A percentile compares a stretch with the other conserved stretches of the same genome.
phyloP scores from a whole-genome alignment of 1,140 invertebrate genomes.

The Trichonephila clavata region DNA sequence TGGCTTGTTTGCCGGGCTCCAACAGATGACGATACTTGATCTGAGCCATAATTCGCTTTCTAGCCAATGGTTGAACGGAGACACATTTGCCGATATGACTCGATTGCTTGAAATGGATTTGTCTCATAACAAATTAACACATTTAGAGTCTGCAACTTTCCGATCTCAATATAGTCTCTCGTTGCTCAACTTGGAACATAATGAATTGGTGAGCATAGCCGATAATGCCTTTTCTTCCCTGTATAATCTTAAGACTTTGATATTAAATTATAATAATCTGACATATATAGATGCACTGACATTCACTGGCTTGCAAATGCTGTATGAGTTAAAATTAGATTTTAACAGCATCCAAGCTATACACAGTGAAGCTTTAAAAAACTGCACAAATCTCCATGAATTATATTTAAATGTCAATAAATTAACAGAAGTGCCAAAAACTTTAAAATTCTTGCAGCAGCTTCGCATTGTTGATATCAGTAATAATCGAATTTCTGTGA shows the following conservation, averaged over 20 bases:
- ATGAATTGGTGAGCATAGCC: constrained; percentile 89
- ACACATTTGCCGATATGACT: constrained; percentile 92
- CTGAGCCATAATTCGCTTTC: constrained; percentile 92
- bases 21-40: constrained; percentile 91
- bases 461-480: constrained; percentile 90
- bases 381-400: constrained; percentile 89
- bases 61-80: constrained; percentile 89
- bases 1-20: constrained; percentile 88
- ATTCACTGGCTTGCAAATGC: constrained; percentile 89
- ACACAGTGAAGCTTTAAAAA: constrained; percentile 90
- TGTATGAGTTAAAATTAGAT: constrained; percentile 89
- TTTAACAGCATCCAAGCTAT: constrained; percentile 89
- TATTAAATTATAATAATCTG: constrained; percentile 90
- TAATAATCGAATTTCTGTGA: constrained; percentile 88
- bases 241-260: constrained; percentile 90
- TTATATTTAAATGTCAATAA: constrained; percentile 91
- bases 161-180: constrained; percentile 90
- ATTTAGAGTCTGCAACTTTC: constrained; percentile 90
- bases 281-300: constrained; percentile 88
- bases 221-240: constrained; percentile 90
- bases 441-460: constrained; percentile 88
- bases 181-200: constrained; percentile 90
- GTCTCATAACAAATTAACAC: constrained; percentile 90
- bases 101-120: constrained; percentile 92
- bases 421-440: constrained; percentile 87